phyloP scores from a whole-genome alignment of 2,797 vertebrate genomes.

The Cygnus olor region DNA sequence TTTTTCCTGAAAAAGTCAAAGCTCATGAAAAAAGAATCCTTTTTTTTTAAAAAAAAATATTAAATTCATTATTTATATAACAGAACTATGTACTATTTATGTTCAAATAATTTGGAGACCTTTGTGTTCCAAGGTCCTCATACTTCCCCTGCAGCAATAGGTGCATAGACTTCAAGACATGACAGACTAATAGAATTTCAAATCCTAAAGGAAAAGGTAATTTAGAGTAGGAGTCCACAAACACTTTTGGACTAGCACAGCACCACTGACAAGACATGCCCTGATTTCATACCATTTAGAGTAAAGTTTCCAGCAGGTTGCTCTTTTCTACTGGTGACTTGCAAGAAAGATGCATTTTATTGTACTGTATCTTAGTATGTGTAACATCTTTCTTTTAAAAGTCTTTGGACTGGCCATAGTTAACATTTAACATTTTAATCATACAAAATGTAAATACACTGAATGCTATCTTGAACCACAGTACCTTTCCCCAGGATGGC shows the following conservation, averaged over 20 bases:
- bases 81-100: neutral
- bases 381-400: neutral
- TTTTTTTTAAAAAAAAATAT: no score
- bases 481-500: neutral
- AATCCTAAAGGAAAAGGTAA: neutral
- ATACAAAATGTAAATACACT: neutral
- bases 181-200: neutral
- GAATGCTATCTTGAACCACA: neutral
- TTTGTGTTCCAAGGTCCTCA: neutral
- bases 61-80: neutral
- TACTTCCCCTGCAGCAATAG: neutral
- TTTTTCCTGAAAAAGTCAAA: neutral
- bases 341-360: neutral
- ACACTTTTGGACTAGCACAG: neutral
- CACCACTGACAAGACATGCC: neutral
- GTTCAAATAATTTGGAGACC: neutral
- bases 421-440: neutral
- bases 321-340: neutral
- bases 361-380: neutral
- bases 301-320: neutral
- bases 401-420: neutral
- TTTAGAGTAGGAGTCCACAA: neutral
- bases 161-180: neutral
- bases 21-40: neutral
- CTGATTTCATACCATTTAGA: neutral